Conservation (phyloP, 2,113 vertebrate species). For the Hassar affinis region DNA sequence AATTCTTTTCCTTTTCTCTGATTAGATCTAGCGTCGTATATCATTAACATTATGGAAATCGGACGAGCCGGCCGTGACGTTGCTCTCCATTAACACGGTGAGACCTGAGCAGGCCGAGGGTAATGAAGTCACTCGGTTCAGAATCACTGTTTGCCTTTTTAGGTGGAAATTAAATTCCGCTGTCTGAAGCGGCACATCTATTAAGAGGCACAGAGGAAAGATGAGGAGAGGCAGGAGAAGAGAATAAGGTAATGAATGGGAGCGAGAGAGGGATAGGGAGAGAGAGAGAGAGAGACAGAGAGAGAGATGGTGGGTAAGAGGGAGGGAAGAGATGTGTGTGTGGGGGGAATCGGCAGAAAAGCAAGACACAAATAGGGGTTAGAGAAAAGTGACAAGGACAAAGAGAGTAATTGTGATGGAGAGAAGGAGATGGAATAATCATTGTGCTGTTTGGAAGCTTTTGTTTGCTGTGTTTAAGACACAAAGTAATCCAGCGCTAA, state of each 20-base stretch:
- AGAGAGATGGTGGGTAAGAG: not conserved
- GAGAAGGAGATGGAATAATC: not conserved
- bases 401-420: conserved; percentile 39
- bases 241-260: conserved; percentile 58
- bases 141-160: conserved; percentile 36
- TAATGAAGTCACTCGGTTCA: conserved; percentile 32
- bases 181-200: conserved; percentile 62
- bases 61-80: not conserved
- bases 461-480: not conserved
- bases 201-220: conserved; percentile 29
- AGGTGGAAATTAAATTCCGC: conserved; percentile 46
- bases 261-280: not conserved
- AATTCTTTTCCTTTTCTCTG: not conserved
- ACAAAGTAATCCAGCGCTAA: not conserved
- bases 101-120: conserved; percentile 1
- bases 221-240: conserved; percentile 51
- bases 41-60: conserved; percentile 2
- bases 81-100: conserved; percentile 32
- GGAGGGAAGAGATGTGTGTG: not conserved
- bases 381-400: conserved; percentile 42
- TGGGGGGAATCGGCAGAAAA: not conserved
- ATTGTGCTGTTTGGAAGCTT: not conserved
- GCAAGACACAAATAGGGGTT: not conserved
- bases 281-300: not conserved
- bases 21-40: conserved; percentile 2